phyloP scores from a whole-genome alignment of 2,113 vertebrate species.

The Chiloscyllium plagiosum region DNA sequence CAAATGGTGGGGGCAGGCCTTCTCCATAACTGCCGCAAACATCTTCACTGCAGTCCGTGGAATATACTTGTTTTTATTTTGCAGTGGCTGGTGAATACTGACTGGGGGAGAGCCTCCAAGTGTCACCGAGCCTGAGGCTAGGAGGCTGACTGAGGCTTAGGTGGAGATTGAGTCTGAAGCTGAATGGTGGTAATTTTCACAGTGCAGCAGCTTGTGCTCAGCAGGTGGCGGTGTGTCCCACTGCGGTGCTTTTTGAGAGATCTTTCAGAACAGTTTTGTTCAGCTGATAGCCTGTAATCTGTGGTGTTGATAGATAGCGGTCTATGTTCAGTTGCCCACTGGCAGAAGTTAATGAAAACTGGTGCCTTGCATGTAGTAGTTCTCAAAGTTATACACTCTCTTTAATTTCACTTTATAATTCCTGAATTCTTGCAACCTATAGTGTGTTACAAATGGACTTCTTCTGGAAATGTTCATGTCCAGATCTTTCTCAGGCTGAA shows the following conservation, averaged over 20 bases:
- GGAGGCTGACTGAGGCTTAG: neutral
- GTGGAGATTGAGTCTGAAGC: neutral
- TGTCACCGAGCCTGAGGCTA: neutral
- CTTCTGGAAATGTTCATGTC: neutral
- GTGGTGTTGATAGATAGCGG: neutral
- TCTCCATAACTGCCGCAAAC: neutral
- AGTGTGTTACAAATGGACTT: no score
- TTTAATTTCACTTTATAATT: neutral
- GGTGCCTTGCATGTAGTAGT: neutral
- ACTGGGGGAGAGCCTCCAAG: neutral
- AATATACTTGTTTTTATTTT: neutral
- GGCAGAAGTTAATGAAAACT: neutral
- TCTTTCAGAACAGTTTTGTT: neutral
- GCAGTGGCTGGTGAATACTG: neutral
- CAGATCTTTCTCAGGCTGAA: neutral
- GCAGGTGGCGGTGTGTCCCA: neutral
- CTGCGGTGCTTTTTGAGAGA: neutral
- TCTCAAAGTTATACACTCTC: neutral
- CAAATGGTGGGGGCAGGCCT: neutral
- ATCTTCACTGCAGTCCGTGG: neutral
- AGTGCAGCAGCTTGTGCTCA: constrained; percentile 11
- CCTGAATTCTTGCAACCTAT: neutral
- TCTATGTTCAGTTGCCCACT: neutral
- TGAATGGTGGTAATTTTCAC: constrained; percentile 20
- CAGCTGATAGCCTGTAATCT: constrained; percentile 8